Evolutionary conservation across 2,888 invertebrate species (phyloP), one percentile per base, ranked within the genome.

Genomic region (Ellobium chinense): DNA sequence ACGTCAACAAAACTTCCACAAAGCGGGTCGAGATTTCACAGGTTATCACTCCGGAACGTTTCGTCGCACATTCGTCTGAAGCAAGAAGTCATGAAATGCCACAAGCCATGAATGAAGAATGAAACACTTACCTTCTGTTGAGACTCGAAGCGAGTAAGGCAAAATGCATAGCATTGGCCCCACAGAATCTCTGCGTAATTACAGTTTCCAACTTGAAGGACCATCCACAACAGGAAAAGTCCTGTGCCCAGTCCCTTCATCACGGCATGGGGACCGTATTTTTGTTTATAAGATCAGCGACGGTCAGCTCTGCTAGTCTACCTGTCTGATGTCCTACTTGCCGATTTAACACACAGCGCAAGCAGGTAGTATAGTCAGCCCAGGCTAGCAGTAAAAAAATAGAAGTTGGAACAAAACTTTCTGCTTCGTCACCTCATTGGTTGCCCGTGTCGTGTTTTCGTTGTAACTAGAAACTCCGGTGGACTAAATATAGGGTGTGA

Each of bases 101-200:
- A n/a, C n/a, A n/a, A n/a, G n/a, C n/a, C n/a, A n/a, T n/a, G n/a
- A n/a, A n/a, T n/a, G n/a, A n/a, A n/a, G 60, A 36, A 5, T 9
- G 60, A 60, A 24, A 73, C 12, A 58, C 60, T 14, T 4, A 70
- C 69, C 70, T 78, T 78, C 56, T 78, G 78, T 37, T 62, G 62
- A 36, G 62, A 69, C 62, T 79, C 72, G 7, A 73, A 65, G n/a
- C 70, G 69, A 24, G 78, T 79, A 9, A 82, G 56, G 37, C 80
- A 82, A 62, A 73, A 78, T 9, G 78, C 80, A 34, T 80, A 80
- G 69, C 82, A 82, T 31, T 80, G 80, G 63, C 82, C 82, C 80
- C 77, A 80, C 14, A 82, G 68, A 68, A 82, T 74, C 56, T 82
- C 78, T 1, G 73, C 78, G 31, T 73, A 79, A 66, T 39, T 72